phyloP scores from a whole-genome alignment of 2,888 invertebrate genomes.

The Zeuzera pyrina region DNA sequence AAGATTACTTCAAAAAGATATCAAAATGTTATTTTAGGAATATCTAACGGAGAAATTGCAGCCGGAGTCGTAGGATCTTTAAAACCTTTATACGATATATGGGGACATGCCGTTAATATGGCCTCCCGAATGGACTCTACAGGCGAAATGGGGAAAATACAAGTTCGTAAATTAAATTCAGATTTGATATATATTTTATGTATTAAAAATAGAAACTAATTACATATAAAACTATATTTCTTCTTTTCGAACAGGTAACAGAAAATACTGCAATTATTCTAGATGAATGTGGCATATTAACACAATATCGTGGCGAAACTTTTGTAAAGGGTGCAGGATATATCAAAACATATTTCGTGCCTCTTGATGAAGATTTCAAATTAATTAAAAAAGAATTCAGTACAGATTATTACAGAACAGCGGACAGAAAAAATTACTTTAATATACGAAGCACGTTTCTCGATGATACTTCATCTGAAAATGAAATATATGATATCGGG shows the following conservation, averaged over 20 bases:
- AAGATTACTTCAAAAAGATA: too few species aligned
- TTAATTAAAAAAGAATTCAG: constrained; percentile 54
- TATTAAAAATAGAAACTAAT: not conserved
- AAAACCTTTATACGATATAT: constrained; percentile 96
- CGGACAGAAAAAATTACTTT: constrained; percentile 34
- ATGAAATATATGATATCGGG: constrained; percentile 17
- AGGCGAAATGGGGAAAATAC: constrained; percentile 84
- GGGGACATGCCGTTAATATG: constrained; percentile 98
- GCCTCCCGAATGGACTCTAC: constrained; percentile 97
- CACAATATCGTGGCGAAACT: constrained; percentile 79
- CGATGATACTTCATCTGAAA: constrained; percentile 20
- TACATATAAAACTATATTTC: constrained; percentile 1
- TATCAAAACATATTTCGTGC: constrained; percentile 82
- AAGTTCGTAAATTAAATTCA: constrained; percentile 54
- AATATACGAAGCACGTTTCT: constrained; percentile 28
- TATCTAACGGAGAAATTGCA: constrained; percentile 91
- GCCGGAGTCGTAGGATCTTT: constrained; percentile 96
- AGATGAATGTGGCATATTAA: constrained; percentile 78
- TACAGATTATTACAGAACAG: constrained; percentile 33
- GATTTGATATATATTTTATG: not conserved
- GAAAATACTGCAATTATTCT: constrained; percentile 80
- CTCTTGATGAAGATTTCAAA: constrained; percentile 74
- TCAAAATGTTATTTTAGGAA: constrained; percentile 75
- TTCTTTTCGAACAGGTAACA: constrained; percentile 67
- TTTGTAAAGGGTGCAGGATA: constrained; percentile 80